Conservation (phyloP, 2,888 invertebrate genomes). For the Ochropacha duplaris region DNA sequence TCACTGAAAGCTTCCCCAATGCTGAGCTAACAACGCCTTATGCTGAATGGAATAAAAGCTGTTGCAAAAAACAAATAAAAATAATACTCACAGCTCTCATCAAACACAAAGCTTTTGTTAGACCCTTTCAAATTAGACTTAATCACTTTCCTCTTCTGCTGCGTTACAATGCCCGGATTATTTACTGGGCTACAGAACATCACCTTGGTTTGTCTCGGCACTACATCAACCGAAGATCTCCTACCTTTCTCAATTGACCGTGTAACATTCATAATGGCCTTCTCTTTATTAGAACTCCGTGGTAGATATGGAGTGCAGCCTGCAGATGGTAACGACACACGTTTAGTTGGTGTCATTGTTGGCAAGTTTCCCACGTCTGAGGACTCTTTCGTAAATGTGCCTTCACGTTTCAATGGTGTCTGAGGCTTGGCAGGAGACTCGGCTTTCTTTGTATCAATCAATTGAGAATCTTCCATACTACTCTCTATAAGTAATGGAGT, state of each 20-base stretch:
- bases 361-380: constrained; percentile 29
- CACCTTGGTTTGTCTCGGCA: constrained; percentile 54
- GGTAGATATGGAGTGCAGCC: constrained; percentile 66
- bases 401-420: constrained; percentile 64
- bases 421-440: constrained; percentile 11
- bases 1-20: too few species aligned
- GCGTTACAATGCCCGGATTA: constrained; percentile 42
- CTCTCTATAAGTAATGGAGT: constrained; percentile 68
- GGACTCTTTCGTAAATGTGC: constrained; percentile 69
- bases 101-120: constrained; percentile 73
- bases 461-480: constrained; percentile 56
- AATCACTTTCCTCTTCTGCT: constrained; percentile 63
- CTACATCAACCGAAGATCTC: constrained; percentile 35
- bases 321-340: constrained; percentile 52
- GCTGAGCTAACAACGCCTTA: too few species aligned
- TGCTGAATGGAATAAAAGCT: too few species aligned
- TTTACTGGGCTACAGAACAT: constrained; percentile 76
- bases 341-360: constrained; percentile 42
- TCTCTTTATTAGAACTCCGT: constrained; percentile 48
- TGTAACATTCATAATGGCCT: constrained; percentile 58
- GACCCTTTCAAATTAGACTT: constrained; percentile 78
- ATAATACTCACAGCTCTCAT: constrained; percentile 60
- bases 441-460: constrained; percentile 15
- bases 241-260: constrained; percentile 63
- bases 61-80: too few species aligned